A percentile compares a stretch with the other conserved stretches of the same genome.
These are phyloP conservation scores for Cosmia trapezina DNA, from an alignment of 2,888 invertebrate genomes.

Conservation along the genomic window DNA sequence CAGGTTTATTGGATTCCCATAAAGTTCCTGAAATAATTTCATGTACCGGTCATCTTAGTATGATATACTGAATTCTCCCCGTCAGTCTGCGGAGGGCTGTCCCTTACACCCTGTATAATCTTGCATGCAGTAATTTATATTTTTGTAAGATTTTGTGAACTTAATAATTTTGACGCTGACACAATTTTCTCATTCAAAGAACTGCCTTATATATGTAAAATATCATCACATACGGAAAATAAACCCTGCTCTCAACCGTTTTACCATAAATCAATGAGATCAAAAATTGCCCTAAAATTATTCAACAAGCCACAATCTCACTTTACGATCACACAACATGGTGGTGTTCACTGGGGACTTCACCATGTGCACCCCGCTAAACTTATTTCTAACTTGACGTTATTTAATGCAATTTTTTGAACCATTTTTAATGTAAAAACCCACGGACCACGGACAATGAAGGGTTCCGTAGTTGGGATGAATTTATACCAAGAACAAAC, in stretches of 20 bases:
- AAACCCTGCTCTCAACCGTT: neutral
- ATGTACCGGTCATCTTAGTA: no score
- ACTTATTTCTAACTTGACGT: no score
- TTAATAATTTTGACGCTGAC: neutral
- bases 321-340: slow-evolving; percentile 24
- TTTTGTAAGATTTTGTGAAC: neutral
- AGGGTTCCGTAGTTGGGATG: no score
- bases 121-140: neutral
- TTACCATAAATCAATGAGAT: neutral
- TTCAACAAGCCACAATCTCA: slow-evolving; percentile 45
- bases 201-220: neutral
- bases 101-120: no score
- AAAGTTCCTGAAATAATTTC: no score
- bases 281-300: slow-evolving; percentile 40
- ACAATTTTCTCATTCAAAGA: neutral
- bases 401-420: no score
- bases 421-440: no score
- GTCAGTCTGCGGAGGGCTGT: no score
- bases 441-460: no score
- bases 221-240: neutral
- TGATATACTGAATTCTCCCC: no score
- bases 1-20: no score
- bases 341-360: slow-evolving; percentile 5
- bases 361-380: slow-evolving; percentile 61
- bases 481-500: no score